phyloP scores from a whole-genome alignment of 2,797 vertebrate genomes.

The Pangasius larnaudii region DNA sequence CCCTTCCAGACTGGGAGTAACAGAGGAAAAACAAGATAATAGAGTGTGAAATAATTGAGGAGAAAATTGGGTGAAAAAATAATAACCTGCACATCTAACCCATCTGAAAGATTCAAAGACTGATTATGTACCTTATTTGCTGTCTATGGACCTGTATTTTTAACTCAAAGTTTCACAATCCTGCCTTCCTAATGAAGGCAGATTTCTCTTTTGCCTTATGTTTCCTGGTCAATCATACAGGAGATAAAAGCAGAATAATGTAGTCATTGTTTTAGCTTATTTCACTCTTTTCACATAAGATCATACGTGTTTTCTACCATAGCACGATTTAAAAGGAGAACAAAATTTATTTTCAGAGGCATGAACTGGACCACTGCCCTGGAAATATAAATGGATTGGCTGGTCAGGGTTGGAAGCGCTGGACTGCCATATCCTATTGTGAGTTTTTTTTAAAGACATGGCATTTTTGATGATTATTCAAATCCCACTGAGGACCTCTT shows the following conservation, averaged over 20 bases:
- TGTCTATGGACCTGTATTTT: conserved; percentile 4
- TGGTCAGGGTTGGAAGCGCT: conserved; percentile 35
- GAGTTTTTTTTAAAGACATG: conserved; percentile 75
- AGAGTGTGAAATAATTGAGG: not conserved
- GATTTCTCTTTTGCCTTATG: not conserved
- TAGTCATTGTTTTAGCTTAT: not conserved
- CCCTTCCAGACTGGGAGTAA: not conserved
- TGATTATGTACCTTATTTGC: conserved; percentile 1
- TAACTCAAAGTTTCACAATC: not conserved
- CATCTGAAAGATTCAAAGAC: not conserved
- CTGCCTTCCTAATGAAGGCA: conserved; percentile 3
- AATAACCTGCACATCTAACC: not conserved
- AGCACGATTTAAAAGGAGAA: conserved; percentile 55
- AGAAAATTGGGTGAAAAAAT: not conserved
- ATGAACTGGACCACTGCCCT: conserved; percentile 53
- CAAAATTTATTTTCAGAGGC: conserved; percentile 51
- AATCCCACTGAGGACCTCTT: conserved; percentile 79
- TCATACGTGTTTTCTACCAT: not conserved
- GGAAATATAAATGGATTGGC: conserved; percentile 57
- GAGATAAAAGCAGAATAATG: not conserved
- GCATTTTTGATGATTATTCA: conserved; percentile 82
- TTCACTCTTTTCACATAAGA: not conserved
- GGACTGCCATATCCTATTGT: conserved; percentile 67
- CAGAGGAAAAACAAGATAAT: not conserved
- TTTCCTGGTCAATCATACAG: not conserved